phyloP scores from a whole-genome alignment of 2,113 vertebrate genomes.

The Tetrax tetrax region DNA sequence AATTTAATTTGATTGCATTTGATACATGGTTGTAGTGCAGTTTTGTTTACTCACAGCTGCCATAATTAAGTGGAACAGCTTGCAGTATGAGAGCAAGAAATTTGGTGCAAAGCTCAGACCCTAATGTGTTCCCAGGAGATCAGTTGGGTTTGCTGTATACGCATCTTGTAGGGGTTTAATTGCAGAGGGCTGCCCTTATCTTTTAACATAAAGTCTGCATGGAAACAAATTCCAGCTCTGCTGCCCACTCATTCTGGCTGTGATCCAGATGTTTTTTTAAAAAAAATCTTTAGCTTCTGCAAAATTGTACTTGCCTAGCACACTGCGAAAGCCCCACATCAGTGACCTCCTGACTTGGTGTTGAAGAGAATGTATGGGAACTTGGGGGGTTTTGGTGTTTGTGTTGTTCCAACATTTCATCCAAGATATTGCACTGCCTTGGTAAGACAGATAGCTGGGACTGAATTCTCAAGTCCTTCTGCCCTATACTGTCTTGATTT shows the following conservation, averaged over 20 bases:
- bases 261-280: not conserved
- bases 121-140: not conserved
- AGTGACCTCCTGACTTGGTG: not conserved
- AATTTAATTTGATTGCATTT: not conserved
- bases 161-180: not conserved
- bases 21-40: not conserved
- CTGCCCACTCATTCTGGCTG: not conserved
- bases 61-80: not conserved
- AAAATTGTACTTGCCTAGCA: not conserved
- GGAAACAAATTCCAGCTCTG: not conserved
- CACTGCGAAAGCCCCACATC: not conserved
- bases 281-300: not conserved
- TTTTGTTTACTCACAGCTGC: not conserved
- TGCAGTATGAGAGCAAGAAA: not conserved
- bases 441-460: not conserved
- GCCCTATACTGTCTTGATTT: not conserved
- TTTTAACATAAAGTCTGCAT: not conserved
- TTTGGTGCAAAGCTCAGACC: not conserved
- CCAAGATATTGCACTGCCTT: not conserved
- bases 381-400: not conserved
- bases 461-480: not conserved
- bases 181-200: not conserved
- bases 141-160: not conserved
- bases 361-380: not conserved
- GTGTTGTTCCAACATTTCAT: fast-evolving